phyloP scores from a whole-genome alignment of 2,888 invertebrate species.

The Aphrophora alni region DNA sequence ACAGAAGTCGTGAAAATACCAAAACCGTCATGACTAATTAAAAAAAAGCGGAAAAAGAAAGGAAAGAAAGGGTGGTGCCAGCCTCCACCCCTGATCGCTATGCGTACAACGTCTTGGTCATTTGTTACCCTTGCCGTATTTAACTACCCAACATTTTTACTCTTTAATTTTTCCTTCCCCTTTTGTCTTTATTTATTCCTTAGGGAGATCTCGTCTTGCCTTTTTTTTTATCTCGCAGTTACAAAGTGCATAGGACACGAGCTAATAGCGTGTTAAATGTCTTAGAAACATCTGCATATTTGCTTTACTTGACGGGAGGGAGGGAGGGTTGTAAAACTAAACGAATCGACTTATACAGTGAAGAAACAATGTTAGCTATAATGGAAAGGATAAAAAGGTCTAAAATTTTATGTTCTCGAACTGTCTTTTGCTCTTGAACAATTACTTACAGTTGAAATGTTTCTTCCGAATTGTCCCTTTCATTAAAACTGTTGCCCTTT shows the following conservation, averaged over 20 bases:
- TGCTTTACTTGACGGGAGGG: not conserved
- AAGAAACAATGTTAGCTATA: not conserved
- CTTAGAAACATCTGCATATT: slow-evolving; percentile 43
- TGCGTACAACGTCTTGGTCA: not conserved
- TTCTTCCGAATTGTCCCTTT: slow-evolving; percentile 2
- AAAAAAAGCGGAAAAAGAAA: not conserved
- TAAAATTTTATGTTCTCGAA: slow-evolving; percentile 9
- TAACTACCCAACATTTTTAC: slow-evolving; percentile 28
- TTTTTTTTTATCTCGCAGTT: slow-evolving; percentile 1
- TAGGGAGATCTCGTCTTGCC: slow-evolving; percentile 11
- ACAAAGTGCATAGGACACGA: slow-evolving; percentile 25
- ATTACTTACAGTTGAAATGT: not conserved
- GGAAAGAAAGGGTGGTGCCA: not conserved
- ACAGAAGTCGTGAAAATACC: not conserved
- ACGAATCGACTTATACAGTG: not conserved
- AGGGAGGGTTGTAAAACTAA: not conserved
- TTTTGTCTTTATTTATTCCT: slow-evolving; percentile 17
- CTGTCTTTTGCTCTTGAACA: not conserved
- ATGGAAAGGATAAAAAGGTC: slow-evolving; percentile 1
- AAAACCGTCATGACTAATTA: slow-evolving; percentile 9
- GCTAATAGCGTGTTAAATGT: slow-evolving; percentile 46
- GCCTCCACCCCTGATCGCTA: not conserved
- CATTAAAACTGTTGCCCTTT: not conserved
- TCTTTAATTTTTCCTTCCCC: slow-evolving; percentile 35
- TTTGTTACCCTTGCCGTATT: slow-evolving; percentile 9